Conservation (phyloP, 2,797 vertebrate species). For the Pseudotriccus pelzelni region DNA sequence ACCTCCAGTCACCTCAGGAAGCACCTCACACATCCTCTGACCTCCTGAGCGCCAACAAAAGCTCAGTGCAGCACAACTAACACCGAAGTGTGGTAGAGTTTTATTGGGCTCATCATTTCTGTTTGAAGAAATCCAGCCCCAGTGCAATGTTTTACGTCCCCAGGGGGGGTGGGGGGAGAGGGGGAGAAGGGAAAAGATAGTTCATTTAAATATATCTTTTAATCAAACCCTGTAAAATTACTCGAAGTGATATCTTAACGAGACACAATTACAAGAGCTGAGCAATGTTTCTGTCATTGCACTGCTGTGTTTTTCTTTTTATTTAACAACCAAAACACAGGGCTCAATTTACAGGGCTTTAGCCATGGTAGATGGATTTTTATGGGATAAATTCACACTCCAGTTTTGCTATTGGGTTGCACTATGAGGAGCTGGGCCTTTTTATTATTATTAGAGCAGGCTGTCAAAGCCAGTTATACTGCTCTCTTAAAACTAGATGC, state of each 20-base stretch:
- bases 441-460: constrained; percentile 57
- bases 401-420: constrained; percentile 34
- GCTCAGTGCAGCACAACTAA: fast-evolving
- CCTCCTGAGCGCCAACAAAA: not conserved
- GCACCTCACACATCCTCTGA: not conserved
- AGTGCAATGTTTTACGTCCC: not conserved
- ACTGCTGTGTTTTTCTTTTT: not conserved
- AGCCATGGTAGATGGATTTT: constrained; percentile 65
- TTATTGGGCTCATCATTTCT: not conserved
- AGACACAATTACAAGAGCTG: constrained; percentile 1
- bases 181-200: not conserved
- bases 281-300: constrained; percentile 17
- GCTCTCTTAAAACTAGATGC: constrained; percentile 62
- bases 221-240: constrained; percentile 39
- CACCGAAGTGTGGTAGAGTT: not conserved
- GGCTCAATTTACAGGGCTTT: constrained; percentile 54
- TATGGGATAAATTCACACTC: constrained; percentile 53
- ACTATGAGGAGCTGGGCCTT: not conserved
- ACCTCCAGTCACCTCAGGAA: not conserved
- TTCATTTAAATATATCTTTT: constrained; percentile 2
- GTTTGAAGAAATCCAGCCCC: not conserved
- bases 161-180: not conserved
- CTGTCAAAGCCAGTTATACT: constrained; percentile 61
- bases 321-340: constrained; percentile 53
- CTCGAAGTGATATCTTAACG: constrained; percentile 27